Conservation (phyloP, 2,888 invertebrate genomes). For the Leucophenga maculata region DNA sequence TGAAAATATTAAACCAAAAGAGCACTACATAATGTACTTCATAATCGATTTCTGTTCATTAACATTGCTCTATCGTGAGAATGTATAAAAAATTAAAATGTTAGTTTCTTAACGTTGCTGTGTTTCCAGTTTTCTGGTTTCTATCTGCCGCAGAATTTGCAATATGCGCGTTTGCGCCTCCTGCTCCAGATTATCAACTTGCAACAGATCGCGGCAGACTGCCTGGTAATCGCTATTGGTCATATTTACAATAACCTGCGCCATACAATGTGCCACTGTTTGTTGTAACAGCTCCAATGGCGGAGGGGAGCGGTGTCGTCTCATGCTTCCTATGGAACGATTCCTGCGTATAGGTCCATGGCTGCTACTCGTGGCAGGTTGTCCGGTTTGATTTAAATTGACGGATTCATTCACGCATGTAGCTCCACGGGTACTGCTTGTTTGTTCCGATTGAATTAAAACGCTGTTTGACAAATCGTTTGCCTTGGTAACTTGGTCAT, state of each 20-base stretch:
- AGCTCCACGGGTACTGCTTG: not conserved
- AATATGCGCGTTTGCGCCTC: conserved; percentile 46
- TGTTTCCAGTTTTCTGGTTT: conserved; percentile 33
- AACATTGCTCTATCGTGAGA: too few relatives aligned
- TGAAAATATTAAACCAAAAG: not conserved
- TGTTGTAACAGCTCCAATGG: conserved; percentile 31
- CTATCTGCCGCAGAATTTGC: conserved; percentile 43
- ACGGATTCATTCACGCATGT: not conserved
- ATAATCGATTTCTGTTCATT: not conserved
- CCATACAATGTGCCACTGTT: conserved; percentile 52
- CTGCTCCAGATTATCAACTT: conserved; percentile 39
- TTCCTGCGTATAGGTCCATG: too few relatives aligned
- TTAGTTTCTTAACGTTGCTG: not conserved
- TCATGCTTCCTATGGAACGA: not conserved
- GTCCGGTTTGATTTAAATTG: too few relatives aligned
- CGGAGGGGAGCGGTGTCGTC: conserved; percentile 11
- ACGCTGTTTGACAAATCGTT: too few relatives aligned
- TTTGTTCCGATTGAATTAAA: not conserved
- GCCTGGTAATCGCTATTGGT: conserved; percentile 37
- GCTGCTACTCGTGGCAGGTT: too few relatives aligned
- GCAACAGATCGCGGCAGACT: conserved; percentile 47
- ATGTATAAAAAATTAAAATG: too few relatives aligned
- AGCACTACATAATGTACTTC: not conserved
- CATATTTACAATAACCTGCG: conserved; percentile 57
- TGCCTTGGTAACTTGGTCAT: not conserved